Percentiles rank a stretch among this genome's conserved stretches.
phyloP scores from a whole-genome alignment of 2,113 vertebrate genomes.

The Gasterosteus nipponicus region DNA sequence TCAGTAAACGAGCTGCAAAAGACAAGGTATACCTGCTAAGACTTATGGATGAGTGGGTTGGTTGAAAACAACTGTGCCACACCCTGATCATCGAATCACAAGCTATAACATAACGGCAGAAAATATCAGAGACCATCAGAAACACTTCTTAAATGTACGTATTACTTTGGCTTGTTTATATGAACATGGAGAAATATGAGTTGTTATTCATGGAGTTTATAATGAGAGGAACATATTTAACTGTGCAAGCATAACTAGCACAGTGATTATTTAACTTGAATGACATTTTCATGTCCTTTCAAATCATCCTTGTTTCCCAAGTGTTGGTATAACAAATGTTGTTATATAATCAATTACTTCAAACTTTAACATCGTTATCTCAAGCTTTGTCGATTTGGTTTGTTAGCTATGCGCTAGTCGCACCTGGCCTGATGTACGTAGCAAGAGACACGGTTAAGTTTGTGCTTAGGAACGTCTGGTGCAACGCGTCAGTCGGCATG shows the following conservation, averaged over 20 bases:
- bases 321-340: background rate
- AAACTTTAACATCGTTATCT: background rate
- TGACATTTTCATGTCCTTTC: background rate
- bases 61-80: background rate
- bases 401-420: background rate
- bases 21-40: background rate
- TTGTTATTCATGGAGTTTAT: background rate
- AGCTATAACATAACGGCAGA: background rate
- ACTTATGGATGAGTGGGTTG: background rate
- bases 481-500: background rate
- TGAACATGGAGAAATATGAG: background rate
- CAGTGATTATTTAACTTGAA: background rate
- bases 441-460: background rate
- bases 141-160: background rate
- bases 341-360: background rate
- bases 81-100: background rate
- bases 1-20: background rate
- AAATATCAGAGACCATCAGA: background rate
- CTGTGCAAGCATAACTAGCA: background rate
- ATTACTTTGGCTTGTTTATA: background rate
- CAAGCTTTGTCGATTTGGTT: background rate
- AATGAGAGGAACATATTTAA: background rate
- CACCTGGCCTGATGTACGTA: background rate
- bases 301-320: background rate
- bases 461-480: background rate